Base-by-base conservation (phyloP, 2,888 invertebrate species). In the Xanthorhoe designata region DNA sequence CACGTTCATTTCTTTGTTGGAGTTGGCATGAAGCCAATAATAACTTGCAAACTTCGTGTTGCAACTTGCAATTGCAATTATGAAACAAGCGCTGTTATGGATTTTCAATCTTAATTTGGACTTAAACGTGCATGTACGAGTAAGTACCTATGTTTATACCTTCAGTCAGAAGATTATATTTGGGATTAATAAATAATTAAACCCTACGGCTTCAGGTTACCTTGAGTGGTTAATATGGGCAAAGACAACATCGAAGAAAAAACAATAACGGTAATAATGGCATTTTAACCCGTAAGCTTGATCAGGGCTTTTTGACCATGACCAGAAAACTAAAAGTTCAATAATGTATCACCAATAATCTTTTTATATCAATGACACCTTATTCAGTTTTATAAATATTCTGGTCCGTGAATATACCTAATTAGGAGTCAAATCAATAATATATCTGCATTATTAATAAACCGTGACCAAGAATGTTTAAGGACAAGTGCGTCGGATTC, bases 401-500 rank as follows among this genome's bases (percentile, higher is more conserved):
- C 1, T 38, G 1, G n/a, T 45, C 13, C 1, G n/a, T 15, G 4
- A 38, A 2, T 38, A 10, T 38, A 38, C 9, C 4, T n/a, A 38
- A 38, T 0, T 50, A 19, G n/a, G 29, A 45, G 15, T 35, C 18
- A 53, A 49, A 64, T 54, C 35, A 38, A 59, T 55, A 64, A 42
- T n/a, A 56, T 19, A 19, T 24, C 19, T 24, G 51, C 32, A 35
- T 60, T 15, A 38, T 50, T 45, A 47, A 13, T 18, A 55, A 60
- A 52, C 19, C 55, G 74, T 72, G 65, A 66, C 63, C 51, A 67
- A 17, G 15, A 50, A 64, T 62, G 66, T 75, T 68, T 69, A 69
- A 71, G 73, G 71, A 77, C 78, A 79, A 78, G 74, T 82, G 76
- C 74, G 71, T 80, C 76, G 81, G 75, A 83, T 84, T 77, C 77